Evolutionary conservation across 2,797 vertebrate genomes (phyloP), one percentile per base, ranked within the genome.

Genomic region (Siniperca scherzeri): DNA sequence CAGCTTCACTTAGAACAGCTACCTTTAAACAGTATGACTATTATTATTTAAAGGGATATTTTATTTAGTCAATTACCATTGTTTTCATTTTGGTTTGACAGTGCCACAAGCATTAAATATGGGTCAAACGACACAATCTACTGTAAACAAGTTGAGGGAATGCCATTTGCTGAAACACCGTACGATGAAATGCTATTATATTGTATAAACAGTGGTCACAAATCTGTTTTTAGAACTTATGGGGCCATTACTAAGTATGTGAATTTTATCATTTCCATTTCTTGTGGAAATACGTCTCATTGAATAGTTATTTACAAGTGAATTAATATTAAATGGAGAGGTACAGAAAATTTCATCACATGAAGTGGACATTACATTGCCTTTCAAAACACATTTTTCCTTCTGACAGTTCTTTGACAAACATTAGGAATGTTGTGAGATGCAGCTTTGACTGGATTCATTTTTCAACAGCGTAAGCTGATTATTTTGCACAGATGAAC

Each of bases 261-360:
- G 77, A 89, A 72, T 78, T 77, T 42, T 1, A 91, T 93, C 78
- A 89, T 87, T 94, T 89, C 85, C 91, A 57, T 77, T 52, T 52
- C n/a, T 78, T 61, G 19, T 78, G 83, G 87, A 92, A 92, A 91
- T 75, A 87, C 74, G 87, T 91, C 90, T 87, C 77, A 61, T 71
- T 80, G 68, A 85, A 78, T 14, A 72, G 36, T 72, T 74, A 85
- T 85, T 81, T 77, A 84, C 87, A 87, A 57, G 73, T 78, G 80
- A 83, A 84, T 78, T 83, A 84, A 83, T 67, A 70, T 89, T 71
- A 92, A 84, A 92, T 83, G 67, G 74, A 90, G 83, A 82, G 82
- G 81, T 78, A 82, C 64, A 75, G 77, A 74, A 74, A 53, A 75
- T 38, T 30, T 67, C 46, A 82, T 56, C 27, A 52, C 42, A 22